Conservation (phyloP, 2,113 vertebrate species). For the Baryphthengus martii region DNA sequence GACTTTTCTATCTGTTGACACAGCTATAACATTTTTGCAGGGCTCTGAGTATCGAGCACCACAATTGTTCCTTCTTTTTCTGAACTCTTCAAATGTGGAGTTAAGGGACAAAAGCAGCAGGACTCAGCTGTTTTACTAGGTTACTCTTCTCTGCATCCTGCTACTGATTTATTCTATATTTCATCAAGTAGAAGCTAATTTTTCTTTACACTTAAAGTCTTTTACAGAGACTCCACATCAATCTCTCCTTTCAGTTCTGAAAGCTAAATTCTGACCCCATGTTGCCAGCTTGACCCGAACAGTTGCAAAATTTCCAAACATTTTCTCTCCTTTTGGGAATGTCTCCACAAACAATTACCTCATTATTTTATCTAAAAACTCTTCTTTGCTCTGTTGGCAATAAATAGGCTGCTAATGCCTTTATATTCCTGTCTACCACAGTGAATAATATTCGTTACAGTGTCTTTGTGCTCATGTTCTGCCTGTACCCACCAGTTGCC, state of each 20-base stretch:
- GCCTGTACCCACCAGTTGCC: not conserved
- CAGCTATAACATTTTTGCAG: not conserved
- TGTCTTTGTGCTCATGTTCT: not conserved
- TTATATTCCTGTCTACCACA: not conserved
- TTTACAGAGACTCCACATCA: not conserved
- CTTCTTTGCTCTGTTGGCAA: not conserved
- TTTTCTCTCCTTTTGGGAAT: not conserved
- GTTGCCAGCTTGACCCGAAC: not conserved
- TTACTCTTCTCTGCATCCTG: not conserved
- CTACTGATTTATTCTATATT: not conserved
- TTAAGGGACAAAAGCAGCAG: not conserved
- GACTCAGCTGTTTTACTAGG: not conserved
- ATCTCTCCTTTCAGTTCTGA: not conserved
- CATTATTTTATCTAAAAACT: not conserved
- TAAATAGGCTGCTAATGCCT: not conserved
- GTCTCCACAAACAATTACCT: not conserved
- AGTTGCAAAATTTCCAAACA: not conserved
- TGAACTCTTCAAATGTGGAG: not conserved
- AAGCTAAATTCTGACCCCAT: not conserved
- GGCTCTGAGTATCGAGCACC: not conserved
- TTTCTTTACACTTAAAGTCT: not conserved
- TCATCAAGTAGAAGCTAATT: not conserved
- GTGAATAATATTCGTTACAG: not conserved
- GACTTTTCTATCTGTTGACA: not conserved
- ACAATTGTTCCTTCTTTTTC: not conserved